Base-by-base conservation (phyloP, 1,140 invertebrate species). In the Octopus sinensis region DNA sequence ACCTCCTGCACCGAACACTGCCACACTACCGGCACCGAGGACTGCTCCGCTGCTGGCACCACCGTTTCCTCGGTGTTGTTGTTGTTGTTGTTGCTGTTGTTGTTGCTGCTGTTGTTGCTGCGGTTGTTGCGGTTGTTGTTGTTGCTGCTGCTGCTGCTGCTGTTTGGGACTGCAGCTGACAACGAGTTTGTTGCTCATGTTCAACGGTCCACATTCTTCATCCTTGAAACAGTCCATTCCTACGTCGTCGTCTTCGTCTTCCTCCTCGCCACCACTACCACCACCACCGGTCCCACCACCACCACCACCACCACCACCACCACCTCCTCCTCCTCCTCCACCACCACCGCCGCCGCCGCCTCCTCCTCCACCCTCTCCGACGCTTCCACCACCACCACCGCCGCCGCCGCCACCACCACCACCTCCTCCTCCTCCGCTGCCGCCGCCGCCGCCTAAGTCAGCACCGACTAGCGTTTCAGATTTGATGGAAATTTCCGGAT, bases 151-250 rank as follows among this genome's bases (percentile, higher is more conserved):
- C 10, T 30, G 12, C 4, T 5, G 5, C 5, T 12, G n/a, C 4
- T 5, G 12, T 5, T 4, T 43, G 23, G 12, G n/a, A n/a, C 13
- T 13, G 13, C 78, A 9, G 53, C 17, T 13, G 13, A 12, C 53
- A 13, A 9, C 52, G 13, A 56, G 53, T 51, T 75, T 75, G 68
- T 80, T 80, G 68, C 52, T 80, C 68, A 76, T 80, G 43, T 80
- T 80, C n/a, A 80, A 43, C 51, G 79, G 56, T 17, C 54, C 56
- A 10, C 68, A 43, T 30, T 56, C 79, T 23, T 53, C 54, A 73
- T 73, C 79, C 43, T 53, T 75, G 51, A 62, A 71, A 43, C 23
- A 79, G 51, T 79, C 54, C 79, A 79, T 71, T 5, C 5, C 62
- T 43, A 43, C 54, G 4, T 53, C 80, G 5, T 71, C 68, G 5